Percentiles rank a stretch among this genome's conserved stretches.
Evolutionary conservation across 1,140 invertebrate species (phyloP).

Genomic region (Lordiphosa stackelbergi): DNA sequence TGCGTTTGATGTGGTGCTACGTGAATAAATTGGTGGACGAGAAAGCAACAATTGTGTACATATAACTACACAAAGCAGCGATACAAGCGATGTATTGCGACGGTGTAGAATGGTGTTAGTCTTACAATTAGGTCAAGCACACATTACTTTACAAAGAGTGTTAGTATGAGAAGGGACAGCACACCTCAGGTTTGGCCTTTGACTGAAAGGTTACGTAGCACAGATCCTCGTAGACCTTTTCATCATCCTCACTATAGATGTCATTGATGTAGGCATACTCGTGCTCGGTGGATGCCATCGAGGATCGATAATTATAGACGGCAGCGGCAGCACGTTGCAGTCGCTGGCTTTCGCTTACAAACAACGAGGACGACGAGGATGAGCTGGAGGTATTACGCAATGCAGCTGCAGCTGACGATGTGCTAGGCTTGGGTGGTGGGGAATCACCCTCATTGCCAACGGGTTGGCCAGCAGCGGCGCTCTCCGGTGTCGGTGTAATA

Average conservation of each 20-base stretch:
- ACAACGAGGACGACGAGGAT: conserved; percentile 30
- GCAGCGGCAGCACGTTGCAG: conserved; percentile 63
- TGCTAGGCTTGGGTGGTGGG: not conserved
- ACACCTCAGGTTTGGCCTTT: conserved; percentile 80
- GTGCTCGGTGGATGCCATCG: conserved; percentile 54
- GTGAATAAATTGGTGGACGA: not conserved
- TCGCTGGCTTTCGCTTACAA: conserved; percentile 58
- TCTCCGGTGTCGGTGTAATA: conserved; percentile 44
- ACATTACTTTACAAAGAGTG: conserved; percentile 8
- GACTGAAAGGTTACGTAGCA: conserved; percentile 89
- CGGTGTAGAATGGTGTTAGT: not conserved
- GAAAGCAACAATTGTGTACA: conserved; percentile 4
- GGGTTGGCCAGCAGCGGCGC: conserved; percentile 6
- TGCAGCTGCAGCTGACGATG: not conserved
- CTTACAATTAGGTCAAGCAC: conserved; percentile 1
- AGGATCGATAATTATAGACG: conserved; percentile 68
- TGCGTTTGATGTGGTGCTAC: not conserved
- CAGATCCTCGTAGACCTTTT: conserved; percentile 91
- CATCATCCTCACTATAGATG: conserved; percentile 80
- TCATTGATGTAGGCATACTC: conserved; percentile 69
- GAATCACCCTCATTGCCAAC: not conserved
- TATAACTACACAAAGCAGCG: not conserved
- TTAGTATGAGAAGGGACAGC: conserved; percentile 28
- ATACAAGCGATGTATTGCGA: not conserved
- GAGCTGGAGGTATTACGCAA: conserved; percentile 20